phyloP scores from a whole-genome alignment of 2,113 vertebrate species.

The Ammodramus savannarum region DNA sequence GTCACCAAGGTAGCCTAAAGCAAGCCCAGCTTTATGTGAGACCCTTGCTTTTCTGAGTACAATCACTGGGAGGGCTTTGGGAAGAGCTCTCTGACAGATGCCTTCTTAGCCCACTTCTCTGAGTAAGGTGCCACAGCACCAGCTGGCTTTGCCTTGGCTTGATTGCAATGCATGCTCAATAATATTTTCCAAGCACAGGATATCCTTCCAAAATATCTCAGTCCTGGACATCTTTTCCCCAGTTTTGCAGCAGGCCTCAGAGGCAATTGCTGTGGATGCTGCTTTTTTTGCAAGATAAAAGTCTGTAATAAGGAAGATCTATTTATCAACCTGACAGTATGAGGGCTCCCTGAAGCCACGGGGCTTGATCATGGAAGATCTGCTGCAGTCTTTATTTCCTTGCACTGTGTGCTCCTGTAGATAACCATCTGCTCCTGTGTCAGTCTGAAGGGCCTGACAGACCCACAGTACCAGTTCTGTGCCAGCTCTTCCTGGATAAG shows the following conservation, averaged over 20 bases:
- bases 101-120: background rate
- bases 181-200: background rate
- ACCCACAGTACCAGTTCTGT: background rate
- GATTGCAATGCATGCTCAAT: background rate
- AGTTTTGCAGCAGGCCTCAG: background rate
- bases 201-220: background rate
- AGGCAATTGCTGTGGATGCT: background rate
- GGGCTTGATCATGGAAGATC: background rate
- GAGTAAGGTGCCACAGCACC: background rate
- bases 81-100: background rate
- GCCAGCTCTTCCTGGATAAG: background rate
- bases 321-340: background rate
- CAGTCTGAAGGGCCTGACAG: background rate
- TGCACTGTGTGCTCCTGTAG: background rate
- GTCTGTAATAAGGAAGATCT: background rate
- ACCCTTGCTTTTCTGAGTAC: background rate
- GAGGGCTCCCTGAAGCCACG: background rate
- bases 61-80: background rate
- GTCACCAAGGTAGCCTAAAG: background rate
- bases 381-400: background rate
- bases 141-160: background rate
- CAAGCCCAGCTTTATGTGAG: background rate
- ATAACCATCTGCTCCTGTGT: background rate
- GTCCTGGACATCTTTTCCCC: background rate
- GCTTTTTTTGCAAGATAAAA: background rate